Percentiles rank a stretch among this genome's conserved stretches.
Evolutionary conservation across 2,797 vertebrate species (phyloP).

Genomic region (Tamandua tetradactyla): DNA sequence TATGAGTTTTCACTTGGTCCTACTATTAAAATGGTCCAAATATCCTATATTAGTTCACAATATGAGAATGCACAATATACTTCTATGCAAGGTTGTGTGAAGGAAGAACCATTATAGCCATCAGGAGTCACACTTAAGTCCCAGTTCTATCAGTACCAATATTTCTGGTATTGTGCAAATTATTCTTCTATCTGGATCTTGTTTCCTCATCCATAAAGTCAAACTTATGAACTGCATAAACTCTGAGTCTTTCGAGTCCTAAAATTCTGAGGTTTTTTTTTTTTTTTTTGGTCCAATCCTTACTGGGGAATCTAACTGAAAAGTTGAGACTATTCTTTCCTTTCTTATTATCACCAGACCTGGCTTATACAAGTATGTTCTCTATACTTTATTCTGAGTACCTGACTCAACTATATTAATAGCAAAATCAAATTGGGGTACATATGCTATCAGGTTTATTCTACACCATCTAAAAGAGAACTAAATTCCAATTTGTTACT

Average conservation of each 20-base stretch:
- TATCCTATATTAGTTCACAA: neutral
- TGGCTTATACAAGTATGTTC: too few relatives aligned
- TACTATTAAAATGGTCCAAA: constrained; percentile 33
- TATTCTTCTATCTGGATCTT: constrained; percentile 12
- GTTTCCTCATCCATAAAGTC: constrained; percentile 35
- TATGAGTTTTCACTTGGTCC: neutral
- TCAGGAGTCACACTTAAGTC: neutral
- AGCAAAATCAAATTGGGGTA: neutral
- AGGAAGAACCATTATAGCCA: neutral
- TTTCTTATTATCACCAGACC: neutral
- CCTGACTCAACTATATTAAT: neutral
- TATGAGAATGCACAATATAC: neutral
- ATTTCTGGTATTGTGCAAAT: neutral
- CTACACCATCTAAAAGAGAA: neutral
- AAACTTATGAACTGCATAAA: neutral
- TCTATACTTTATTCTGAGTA: neutral
- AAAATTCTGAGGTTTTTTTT: neutral
- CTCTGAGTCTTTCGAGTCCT: neutral
- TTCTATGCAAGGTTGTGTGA: neutral
- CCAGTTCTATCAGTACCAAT: neutral
- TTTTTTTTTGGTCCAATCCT: neutral
- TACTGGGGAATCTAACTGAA: neutral
- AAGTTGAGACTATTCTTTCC: neutral
- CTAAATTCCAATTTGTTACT: neutral
- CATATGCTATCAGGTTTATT: neutral